These are phyloP conservation scores for Erebia aethiops DNA, from an alignment of 2,888 invertebrate genomes.

Conservation along the genomic window DNA sequence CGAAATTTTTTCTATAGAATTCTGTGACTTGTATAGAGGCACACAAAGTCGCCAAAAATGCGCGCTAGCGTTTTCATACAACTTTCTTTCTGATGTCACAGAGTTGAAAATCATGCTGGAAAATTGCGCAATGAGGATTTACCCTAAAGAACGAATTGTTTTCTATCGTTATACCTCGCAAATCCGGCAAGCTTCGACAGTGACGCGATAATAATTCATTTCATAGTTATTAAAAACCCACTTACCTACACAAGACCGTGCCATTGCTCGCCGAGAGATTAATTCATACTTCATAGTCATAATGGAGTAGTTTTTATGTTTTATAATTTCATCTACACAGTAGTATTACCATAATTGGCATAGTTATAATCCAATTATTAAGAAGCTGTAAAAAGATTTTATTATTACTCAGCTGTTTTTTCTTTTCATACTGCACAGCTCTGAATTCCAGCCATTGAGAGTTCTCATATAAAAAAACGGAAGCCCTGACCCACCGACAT, in stretches of 20 bases:
- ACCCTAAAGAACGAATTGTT: background rate
- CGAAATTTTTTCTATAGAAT: too few species aligned
- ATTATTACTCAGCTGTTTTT: too few species aligned
- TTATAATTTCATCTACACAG: constrained; percentile 8
- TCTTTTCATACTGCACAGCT: background rate
- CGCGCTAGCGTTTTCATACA: too few species aligned
- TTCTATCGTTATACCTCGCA: background rate
- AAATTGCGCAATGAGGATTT: too few species aligned
- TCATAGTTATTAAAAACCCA: constrained; percentile 1
- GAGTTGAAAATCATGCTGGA: too few species aligned
- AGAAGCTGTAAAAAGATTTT: background rate
- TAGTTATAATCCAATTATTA: background rate
- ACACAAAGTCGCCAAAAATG: too few species aligned
- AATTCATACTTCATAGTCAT: background rate
- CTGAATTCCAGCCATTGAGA: background rate
- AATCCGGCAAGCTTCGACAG: background rate
- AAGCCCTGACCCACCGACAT: too few species aligned
- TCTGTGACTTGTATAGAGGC: too few species aligned
- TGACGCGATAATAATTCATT: background rate
- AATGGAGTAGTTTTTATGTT: background rate
- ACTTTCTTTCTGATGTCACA: too few species aligned
- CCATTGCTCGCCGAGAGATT: constrained; percentile 4
- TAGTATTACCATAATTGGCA: background rate
- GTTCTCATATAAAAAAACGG: background rate
- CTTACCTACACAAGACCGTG: constrained; percentile 16